A percentile compares a stretch with the other conserved stretches of the same genome.
These are phyloP conservation scores for Drosophila littoralis DNA, from an alignment of 1,140 invertebrate species.

Conservation along the genomic window DNA sequence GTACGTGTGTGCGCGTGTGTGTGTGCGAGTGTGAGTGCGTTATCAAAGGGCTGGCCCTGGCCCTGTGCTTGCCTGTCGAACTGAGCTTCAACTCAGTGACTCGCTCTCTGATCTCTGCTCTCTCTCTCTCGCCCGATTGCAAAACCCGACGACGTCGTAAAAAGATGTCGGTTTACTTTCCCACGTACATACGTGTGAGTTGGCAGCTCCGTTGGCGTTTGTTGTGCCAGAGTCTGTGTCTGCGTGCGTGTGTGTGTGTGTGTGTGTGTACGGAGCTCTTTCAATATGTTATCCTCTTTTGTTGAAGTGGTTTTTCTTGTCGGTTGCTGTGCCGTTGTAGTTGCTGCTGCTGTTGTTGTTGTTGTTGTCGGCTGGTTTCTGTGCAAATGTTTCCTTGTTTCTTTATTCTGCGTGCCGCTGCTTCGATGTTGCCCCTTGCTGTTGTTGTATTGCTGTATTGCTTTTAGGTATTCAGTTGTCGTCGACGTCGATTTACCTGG, in stretches of 20 bases:
- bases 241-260: constrained; percentile 24
- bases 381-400: constrained; percentile 83
- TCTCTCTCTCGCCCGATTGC: constrained; percentile 57
- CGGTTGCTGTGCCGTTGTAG: constrained; percentile 24
- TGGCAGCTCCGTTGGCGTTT: constrained; percentile 32
- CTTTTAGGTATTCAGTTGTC: constrained; percentile 78
- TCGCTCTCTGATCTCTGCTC: constrained; percentile 17
- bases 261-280: constrained; percentile 60
- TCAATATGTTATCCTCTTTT: constrained; percentile 82
- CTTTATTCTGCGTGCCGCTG: constrained; percentile 76
- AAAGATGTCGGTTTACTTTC: constrained; percentile 83
- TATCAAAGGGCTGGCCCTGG: constrained; percentile 74
- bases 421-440: constrained; percentile 47
- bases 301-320: constrained; percentile 83
- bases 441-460: constrained; percentile 41
- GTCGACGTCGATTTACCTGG: constrained; percentile 78
- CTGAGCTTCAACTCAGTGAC: constrained; percentile 26
- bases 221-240: constrained; percentile 19
- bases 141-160: constrained; percentile 72
- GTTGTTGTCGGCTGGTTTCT: constrained; percentile 41
- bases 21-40: constrained; percentile 48
- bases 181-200: constrained; percentile 66
- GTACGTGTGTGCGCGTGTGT: constrained; percentile 5
- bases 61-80: constrained; percentile 47
- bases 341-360: constrained; percentile 52